Percentiles rank a stretch among this genome's conserved stretches.
phyloP scores from a whole-genome alignment of 1,140 invertebrate genomes.

The Ectropis grisescens region DNA sequence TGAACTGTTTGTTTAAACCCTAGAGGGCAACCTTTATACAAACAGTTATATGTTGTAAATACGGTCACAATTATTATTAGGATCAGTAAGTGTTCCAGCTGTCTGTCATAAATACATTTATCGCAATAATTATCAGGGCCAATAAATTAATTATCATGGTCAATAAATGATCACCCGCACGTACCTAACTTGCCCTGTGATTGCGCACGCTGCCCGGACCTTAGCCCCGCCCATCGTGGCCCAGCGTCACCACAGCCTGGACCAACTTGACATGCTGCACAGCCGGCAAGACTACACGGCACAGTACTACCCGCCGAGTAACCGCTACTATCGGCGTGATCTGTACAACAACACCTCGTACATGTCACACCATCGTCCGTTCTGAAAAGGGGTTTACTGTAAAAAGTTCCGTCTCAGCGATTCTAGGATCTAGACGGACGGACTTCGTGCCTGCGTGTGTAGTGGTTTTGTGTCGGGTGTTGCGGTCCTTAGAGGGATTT shows the following conservation, averaged over 20 bases:
- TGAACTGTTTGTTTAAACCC: too few relatives aligned
- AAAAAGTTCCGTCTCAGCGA: slow-evolving; percentile 62
- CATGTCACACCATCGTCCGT: slow-evolving; percentile 53
- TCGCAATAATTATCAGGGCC: too few relatives aligned
- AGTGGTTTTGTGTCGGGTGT: slow-evolving; percentile 16
- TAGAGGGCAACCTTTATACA: too few relatives aligned
- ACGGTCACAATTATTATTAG: too few relatives aligned
- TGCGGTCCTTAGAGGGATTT: slow-evolving; percentile 9
- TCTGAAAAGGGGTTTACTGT: slow-evolving; percentile 65
- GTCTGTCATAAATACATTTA: too few relatives aligned
- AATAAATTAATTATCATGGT: too few relatives aligned
- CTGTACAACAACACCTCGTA: slow-evolving; percentile 41
- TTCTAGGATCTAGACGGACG: slow-evolving; percentile 43
- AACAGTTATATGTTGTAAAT: too few relatives aligned
- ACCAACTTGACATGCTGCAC: slow-evolving; percentile 59
- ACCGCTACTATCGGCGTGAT: slow-evolving; percentile 41
- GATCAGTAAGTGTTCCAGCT: too few relatives aligned
- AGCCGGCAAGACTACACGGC: slow-evolving; percentile 37
- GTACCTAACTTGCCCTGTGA: too few relatives aligned
- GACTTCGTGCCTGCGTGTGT: slow-evolving; percentile 34
- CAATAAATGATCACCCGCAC: neutral
- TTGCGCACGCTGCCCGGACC: slow-evolving; percentile 47
- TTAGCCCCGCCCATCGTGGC: slow-evolving; percentile 23
- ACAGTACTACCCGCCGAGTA: slow-evolving; percentile 16
- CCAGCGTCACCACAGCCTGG: slow-evolving; percentile 57